phyloP scores from a whole-genome alignment of 2,888 invertebrate species.

The Tetramorium bicarinatum region DNA sequence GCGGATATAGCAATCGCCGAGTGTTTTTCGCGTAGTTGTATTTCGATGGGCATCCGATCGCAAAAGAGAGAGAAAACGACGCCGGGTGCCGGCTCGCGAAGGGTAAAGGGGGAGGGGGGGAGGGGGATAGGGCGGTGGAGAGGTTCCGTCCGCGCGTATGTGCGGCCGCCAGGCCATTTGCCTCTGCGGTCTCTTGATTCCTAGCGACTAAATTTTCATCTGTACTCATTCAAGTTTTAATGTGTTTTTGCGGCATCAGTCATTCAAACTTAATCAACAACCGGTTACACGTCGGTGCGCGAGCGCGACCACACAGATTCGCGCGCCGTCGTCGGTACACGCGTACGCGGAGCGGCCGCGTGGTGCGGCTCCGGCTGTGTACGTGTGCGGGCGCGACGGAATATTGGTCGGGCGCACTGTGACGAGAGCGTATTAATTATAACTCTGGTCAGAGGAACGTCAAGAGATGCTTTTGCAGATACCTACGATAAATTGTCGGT shows the following conservation, averaged over 20 bases:
- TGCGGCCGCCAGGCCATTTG: constrained; percentile 84
- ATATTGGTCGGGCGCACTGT: constrained; percentile 83
- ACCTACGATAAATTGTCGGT: constrained; percentile 86
- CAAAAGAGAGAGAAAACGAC: constrained; percentile 60
- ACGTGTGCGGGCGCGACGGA: constrained; percentile 75
- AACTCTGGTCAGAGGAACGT: constrained; percentile 85
- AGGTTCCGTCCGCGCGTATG: constrained; percentile 74
- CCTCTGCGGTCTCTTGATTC: constrained; percentile 86
- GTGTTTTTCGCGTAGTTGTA: constrained; percentile 82
- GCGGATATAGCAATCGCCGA: constrained; percentile 77
- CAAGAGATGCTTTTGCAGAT: constrained; percentile 85
- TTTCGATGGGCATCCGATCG: constrained; percentile 80
- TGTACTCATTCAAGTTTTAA: constrained; percentile 86
- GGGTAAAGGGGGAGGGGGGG: constrained; percentile 51
- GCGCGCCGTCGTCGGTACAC: constrained; percentile 64
- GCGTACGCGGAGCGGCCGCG: constrained; percentile 51
- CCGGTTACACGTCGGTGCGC: constrained; percentile 78
- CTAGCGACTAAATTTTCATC: constrained; percentile 85
- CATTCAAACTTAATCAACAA: constrained; percentile 86
- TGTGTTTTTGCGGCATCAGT: constrained; percentile 86
- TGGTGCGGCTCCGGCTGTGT: constrained; percentile 60
- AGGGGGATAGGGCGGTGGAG: constrained; percentile 51
- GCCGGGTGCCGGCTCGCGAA: constrained; percentile 41
- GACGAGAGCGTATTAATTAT: constrained; percentile 86
- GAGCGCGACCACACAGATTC: constrained; percentile 57